phyloP scores from a whole-genome alignment of 2,888 invertebrate genomes.

The Schizaphis graminum region DNA sequence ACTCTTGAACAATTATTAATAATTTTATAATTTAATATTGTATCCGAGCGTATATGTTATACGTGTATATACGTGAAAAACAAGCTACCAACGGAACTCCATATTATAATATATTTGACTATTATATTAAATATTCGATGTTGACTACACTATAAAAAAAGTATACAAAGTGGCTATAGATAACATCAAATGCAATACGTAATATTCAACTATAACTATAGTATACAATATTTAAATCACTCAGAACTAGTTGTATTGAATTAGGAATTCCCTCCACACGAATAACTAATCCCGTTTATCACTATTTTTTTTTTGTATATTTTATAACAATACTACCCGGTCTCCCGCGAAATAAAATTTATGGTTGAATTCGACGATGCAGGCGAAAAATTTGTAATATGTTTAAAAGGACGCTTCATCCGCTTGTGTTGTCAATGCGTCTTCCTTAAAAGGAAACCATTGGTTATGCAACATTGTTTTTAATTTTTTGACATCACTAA shows the following conservation, averaged over 20 bases:
- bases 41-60: neutral
- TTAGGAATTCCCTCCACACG: neutral
- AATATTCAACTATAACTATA: neutral
- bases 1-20: neutral
- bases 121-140: neutral
- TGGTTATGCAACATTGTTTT: too few species aligned
- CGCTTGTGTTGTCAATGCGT: too few species aligned
- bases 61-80: neutral
- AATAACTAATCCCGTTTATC: neutral
- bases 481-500: too few species aligned
- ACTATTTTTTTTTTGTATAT: neutral
- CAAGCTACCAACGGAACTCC: neutral
- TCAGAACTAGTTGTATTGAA: neutral
- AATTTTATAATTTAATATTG: neutral
- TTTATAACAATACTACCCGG: neutral
- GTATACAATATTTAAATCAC: neutral
- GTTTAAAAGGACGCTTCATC: too few species aligned
- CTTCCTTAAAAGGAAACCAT: too few species aligned
- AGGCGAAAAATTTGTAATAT: neutral
- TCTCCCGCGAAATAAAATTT: neutral
- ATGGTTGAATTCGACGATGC: neutral
- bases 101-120: neutral
- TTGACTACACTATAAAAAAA: neutral
- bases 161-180: neutral
- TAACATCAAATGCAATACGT: neutral